A percentile compares a stretch with the other conserved stretches of the same genome.
Conservation (phyloP, 2,113 vertebrate species). For the Melanostigma gelatinosum region DNA sequence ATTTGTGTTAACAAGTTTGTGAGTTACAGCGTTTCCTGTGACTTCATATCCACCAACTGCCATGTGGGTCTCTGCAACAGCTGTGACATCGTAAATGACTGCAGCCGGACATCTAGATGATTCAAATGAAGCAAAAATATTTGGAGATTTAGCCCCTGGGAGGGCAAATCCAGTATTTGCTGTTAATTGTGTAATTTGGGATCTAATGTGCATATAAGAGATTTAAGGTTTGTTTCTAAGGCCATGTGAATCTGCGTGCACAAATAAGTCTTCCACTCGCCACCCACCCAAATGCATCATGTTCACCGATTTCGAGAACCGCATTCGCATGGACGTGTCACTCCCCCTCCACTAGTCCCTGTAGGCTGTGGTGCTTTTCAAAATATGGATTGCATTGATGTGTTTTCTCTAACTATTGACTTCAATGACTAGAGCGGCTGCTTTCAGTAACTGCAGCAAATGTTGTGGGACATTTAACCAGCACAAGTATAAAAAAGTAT, state of each 20-base stretch:
- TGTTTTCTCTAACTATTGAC: not conserved
- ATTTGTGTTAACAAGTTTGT: not conserved
- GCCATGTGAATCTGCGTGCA: not conserved
- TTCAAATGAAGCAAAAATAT: slow-evolving; percentile 1
- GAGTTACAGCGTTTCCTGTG: not conserved
- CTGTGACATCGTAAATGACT: not conserved
- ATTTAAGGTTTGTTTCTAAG: not conserved
- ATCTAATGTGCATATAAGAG: not conserved
- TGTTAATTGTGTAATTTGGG: not conserved
- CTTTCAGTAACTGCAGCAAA: not conserved
- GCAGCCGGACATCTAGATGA: not conserved
- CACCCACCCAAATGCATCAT: not conserved
- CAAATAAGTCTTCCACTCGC: not conserved
- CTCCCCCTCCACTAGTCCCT: too few relatives aligned
- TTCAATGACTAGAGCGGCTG: not conserved
- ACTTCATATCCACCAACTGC: not conserved
- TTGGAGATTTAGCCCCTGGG: not conserved
- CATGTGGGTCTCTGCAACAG: not conserved
- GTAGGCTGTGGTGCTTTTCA: too few relatives aligned
- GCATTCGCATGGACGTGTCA: not conserved
- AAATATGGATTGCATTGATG: not conserved
- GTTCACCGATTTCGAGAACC: not conserved
- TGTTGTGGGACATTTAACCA: not conserved
- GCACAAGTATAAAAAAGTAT: too few relatives aligned
- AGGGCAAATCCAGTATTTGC: not conserved